A percentile compares a stretch with the other conserved stretches of the same genome.
These are phyloP conservation scores for Platysternon megacephalum DNA, from an alignment of 2,113 vertebrate genomes.

Conservation along the genomic window DNA sequence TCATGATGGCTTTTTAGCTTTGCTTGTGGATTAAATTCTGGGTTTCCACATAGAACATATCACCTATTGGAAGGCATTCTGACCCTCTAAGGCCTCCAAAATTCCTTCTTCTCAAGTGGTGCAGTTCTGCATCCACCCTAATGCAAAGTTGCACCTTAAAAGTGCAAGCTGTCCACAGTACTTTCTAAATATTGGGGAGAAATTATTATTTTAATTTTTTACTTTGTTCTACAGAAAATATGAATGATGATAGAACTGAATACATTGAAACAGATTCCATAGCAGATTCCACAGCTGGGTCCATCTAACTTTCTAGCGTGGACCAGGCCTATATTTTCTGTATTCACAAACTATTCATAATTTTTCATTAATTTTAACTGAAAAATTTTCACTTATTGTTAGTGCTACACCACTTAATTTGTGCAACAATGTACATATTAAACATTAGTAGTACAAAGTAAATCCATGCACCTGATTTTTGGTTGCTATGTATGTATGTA, in stretches of 20 bases:
- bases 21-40: background rate
- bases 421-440: background rate
- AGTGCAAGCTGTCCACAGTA: background rate
- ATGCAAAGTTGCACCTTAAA: background rate
- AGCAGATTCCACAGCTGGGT: background rate
- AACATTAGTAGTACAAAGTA: background rate
- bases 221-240: no score
- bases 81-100: background rate
- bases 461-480: background rate
- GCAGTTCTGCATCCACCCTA: background rate
- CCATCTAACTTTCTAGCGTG: no score
- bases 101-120: background rate
- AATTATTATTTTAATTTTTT: background rate
- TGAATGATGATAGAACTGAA: background rate
- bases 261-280: background rate
- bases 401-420: background rate
- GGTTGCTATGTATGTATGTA: background rate
- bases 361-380: background rate
- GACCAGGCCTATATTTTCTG: no score
- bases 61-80: background rate
- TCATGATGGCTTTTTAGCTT: background rate
- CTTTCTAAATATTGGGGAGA: background rate
- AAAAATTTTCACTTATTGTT: background rate
- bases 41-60: background rate
- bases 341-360: background rate